Conservation (phyloP, 2,113 vertebrate species). For the Prunella fulvescens region DNA sequence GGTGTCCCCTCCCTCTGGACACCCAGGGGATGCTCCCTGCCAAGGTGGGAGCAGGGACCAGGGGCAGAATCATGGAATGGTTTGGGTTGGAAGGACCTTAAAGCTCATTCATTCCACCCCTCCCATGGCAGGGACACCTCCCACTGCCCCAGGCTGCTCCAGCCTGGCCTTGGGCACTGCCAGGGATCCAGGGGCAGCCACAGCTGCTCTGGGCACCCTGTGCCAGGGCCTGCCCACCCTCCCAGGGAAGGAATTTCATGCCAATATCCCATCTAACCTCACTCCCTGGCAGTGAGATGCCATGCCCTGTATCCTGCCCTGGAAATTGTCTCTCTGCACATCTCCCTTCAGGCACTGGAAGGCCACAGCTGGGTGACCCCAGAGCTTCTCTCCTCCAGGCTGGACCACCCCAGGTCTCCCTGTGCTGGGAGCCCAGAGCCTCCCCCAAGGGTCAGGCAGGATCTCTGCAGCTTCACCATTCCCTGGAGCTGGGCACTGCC, state of each 20-base stretch:
- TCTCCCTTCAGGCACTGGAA: neutral
- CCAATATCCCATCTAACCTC: neutral
- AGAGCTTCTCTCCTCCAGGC: neutral
- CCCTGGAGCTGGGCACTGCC: neutral
- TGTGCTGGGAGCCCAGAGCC: neutral
- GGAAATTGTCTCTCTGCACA: neutral
- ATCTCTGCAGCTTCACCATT: accelerated
- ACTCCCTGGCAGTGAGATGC: neutral
- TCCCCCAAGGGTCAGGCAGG: neutral
- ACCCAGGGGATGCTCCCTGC: neutral
- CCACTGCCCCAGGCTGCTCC: accelerated
- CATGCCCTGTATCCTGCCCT: neutral
- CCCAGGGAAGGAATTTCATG: neutral
- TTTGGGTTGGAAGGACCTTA: neutral
- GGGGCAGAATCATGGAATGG: too few relatives aligned
- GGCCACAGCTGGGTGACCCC: neutral
- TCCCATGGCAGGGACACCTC: neutral
- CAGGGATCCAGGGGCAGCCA: neutral
- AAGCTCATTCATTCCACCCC: accelerated
- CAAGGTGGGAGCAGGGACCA: neutral
- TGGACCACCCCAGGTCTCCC: neutral
- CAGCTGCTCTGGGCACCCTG: neutral
- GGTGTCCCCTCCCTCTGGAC: neutral
- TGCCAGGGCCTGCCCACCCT: neutral
- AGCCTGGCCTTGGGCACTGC: accelerated